phyloP scores from a whole-genome alignment of 2,113 vertebrate genomes.

The Egretta garzetta region DNA sequence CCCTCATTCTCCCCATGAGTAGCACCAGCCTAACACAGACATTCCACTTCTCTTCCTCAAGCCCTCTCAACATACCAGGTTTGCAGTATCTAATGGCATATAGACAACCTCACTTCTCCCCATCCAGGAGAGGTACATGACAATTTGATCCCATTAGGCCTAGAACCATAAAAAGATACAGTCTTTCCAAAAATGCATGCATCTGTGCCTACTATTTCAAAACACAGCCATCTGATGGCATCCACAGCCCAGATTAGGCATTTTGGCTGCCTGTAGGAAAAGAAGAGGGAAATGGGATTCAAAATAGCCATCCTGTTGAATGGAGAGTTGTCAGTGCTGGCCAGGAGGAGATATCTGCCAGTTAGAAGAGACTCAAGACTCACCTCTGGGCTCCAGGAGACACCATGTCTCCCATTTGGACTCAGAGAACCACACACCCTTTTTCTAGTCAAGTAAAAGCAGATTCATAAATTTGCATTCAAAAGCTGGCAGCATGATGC shows the following conservation, averaged over 20 bases:
- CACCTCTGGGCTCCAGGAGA: background rate
- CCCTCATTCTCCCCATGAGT: background rate
- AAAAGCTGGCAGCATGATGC: background rate
- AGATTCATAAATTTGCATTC: background rate
- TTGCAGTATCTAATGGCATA: background rate
- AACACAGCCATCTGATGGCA: background rate
- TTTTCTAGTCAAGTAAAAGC: background rate
- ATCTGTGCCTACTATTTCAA: background rate
- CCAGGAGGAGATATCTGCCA: background rate
- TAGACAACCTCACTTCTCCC: rapidly evolving
- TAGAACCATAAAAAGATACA: background rate
- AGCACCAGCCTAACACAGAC: background rate
- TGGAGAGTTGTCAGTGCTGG: rapidly evolving
- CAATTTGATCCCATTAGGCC: background rate
- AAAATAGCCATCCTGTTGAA: background rate
- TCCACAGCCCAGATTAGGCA: background rate
- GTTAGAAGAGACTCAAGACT: background rate
- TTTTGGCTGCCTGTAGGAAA: background rate
- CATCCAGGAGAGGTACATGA: background rate
- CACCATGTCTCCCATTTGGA: background rate
- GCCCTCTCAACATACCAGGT: background rate
- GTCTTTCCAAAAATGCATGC: background rate
- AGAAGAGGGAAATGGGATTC: background rate
- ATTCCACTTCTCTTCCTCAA: background rate
- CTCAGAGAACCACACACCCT: background rate